Percentiles rank a stretch among this genome's conserved stretches.
Conservation (phyloP, 2,797 vertebrate species). For the Cossypha caffra region DNA sequence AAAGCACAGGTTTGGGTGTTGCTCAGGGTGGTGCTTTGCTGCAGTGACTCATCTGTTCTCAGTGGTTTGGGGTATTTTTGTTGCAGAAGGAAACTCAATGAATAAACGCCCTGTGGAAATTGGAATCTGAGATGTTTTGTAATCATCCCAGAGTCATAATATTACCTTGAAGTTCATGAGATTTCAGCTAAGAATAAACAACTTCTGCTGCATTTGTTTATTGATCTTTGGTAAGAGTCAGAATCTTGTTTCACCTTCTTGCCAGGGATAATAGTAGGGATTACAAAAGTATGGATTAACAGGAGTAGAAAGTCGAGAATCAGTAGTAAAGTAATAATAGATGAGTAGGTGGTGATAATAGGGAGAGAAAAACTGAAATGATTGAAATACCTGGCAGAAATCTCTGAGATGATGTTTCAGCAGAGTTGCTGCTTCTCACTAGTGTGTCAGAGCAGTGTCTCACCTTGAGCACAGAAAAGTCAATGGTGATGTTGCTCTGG, state of each 20-base stretch:
- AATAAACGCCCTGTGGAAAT: neutral
- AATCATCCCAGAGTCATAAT: neutral
- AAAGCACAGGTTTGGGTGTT: neutral
- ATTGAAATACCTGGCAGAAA: neutral
- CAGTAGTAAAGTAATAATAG: neutral
- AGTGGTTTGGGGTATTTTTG: neutral
- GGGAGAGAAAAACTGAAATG: neutral
- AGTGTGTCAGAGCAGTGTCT: rapidly evolving
- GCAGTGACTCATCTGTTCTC: neutral
- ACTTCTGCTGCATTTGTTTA: neutral
- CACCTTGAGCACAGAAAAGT: neutral
- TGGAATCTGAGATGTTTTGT: neutral
- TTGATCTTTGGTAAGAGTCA: neutral
- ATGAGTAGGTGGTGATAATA: neutral
- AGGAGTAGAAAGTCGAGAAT: neutral
- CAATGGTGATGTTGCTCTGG: neutral
- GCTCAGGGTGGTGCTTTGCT: neutral
- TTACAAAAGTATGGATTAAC: neutral
- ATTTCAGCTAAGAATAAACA: neutral
- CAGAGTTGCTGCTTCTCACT: neutral
- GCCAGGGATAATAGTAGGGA: neutral
- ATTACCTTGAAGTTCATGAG: neutral
- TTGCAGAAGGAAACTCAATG: neutral
- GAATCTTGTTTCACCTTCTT: neutral
- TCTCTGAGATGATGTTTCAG: neutral